These are phyloP conservation scores for Thripadectes ignobilis DNA, from an alignment of 2,797 vertebrate genomes.

Conservation along the genomic window DNA sequence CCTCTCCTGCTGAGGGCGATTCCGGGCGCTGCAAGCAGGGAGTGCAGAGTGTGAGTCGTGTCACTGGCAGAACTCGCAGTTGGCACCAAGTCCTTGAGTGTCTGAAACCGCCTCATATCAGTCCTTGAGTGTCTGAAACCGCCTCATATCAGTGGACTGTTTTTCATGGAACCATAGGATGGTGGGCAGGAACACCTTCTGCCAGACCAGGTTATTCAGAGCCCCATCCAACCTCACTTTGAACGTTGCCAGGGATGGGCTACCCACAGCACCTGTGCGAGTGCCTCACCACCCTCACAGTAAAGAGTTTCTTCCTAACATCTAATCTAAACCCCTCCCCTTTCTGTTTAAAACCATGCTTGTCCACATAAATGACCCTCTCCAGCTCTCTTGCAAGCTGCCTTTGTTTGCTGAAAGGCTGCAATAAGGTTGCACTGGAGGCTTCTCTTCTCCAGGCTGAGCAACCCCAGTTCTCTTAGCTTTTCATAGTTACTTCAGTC, in stretches of 20 bases:
- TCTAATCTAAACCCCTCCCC: neutral
- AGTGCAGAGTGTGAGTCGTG: accelerated
- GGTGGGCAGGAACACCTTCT: neutral
- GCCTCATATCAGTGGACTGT: too few species aligned
- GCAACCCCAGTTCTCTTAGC: neutral
- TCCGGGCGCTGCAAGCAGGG: accelerated
- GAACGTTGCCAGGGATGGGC: accelerated
- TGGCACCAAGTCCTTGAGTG: too few species aligned
- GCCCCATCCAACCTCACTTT: neutral
- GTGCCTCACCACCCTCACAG: neutral
- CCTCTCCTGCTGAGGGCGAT: neutral
- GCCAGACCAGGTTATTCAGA: neutral
- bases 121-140: too few species aligned
- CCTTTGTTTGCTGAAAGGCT: neutral
- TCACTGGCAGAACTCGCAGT: neutral
- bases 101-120: too few species aligned
- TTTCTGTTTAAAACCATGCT: neutral
- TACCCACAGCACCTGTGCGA: neutral
- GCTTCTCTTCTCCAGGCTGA: neutral
- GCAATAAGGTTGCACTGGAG: neutral
- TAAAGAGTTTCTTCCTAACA: neutral
- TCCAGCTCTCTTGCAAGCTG: neutral
- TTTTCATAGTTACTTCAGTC: neutral
- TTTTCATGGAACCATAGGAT: neutral
- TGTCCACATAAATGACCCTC: neutral